Percentiles rank a stretch among this genome's conserved stretches.
phyloP scores from a whole-genome alignment of 2,888 invertebrate species.

The Craniophora ligustri region DNA sequence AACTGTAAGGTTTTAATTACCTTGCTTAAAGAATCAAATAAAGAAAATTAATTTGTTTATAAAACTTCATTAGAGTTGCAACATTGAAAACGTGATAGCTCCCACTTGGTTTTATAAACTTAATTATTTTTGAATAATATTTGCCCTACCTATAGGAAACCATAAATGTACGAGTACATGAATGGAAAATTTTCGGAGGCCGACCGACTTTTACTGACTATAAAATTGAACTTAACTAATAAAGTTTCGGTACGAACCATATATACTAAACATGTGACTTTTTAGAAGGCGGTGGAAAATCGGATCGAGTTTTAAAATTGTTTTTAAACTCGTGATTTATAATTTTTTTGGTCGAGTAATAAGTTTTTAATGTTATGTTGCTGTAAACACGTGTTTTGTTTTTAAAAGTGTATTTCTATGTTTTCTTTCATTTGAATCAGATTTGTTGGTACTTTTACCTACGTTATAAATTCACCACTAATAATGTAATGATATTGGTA shows the following conservation, averaged over 20 bases:
- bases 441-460: too few relatives aligned
- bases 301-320: constrained; percentile 5
- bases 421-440: too few relatives aligned
- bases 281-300: background rate
- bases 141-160: constrained; percentile 13
- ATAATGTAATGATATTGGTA: too few relatives aligned
- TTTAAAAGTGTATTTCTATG: too few relatives aligned
- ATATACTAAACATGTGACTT: constrained; percentile 7
- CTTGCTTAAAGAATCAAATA: background rate
- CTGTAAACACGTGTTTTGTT: background rate
- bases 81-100: background rate
- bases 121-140: background rate
- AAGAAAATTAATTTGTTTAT: background rate
- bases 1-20: background rate
- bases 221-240: constrained; percentile 20
- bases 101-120: background rate
- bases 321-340: background rate
- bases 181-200: constrained; percentile 12
- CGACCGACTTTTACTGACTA: constrained; percentile 16
- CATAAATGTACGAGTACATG: constrained; percentile 29
- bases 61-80: background rate
- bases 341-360: background rate
- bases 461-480: too few relatives aligned
- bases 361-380: too few relatives aligned
- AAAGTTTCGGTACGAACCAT: constrained; percentile 34